phyloP scores from a whole-genome alignment of 2,113 vertebrate genomes.

The Dromiciops gliroides region DNA sequence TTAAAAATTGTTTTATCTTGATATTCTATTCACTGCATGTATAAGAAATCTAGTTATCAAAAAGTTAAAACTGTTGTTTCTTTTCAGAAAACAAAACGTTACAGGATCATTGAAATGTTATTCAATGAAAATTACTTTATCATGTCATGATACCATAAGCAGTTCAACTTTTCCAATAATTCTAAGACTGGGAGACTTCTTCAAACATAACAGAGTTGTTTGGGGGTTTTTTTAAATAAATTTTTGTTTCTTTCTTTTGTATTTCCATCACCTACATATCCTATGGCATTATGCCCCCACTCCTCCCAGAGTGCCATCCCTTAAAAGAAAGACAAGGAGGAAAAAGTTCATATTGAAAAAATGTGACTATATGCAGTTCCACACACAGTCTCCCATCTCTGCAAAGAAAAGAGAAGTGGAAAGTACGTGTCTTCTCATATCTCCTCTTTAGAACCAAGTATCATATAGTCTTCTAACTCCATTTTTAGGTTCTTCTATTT shows the following conservation, averaged over 20 bases:
- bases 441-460: not conserved
- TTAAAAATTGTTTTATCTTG: slow-evolving; percentile 33
- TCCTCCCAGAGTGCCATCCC: not conserved
- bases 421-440: not conserved
- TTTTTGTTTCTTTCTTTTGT: not conserved
- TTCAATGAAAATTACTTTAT: slow-evolving; percentile 3
- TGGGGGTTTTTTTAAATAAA: not conserved
- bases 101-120: slow-evolving; percentile 8
- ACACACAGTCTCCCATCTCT: not conserved
- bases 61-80: slow-evolving; percentile 9
- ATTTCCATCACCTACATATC: not conserved
- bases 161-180: not conserved
- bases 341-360: not conserved
- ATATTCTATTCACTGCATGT: slow-evolving; percentile 6
- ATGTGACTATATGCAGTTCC: not conserved
- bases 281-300: not conserved
- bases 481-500: not conserved
- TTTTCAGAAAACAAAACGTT: slow-evolving; percentile 27
- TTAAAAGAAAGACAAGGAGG: not conserved
- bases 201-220: not conserved
- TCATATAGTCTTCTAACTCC: not conserved
- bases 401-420: not conserved
- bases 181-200: slow-evolving; percentile 21
- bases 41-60: slow-evolving; percentile 47
- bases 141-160: not conserved